These are phyloP conservation scores for Noctuana brunneofusca DNA, from an alignment of 2,888 invertebrate genomes.

Conservation along the genomic window DNA sequence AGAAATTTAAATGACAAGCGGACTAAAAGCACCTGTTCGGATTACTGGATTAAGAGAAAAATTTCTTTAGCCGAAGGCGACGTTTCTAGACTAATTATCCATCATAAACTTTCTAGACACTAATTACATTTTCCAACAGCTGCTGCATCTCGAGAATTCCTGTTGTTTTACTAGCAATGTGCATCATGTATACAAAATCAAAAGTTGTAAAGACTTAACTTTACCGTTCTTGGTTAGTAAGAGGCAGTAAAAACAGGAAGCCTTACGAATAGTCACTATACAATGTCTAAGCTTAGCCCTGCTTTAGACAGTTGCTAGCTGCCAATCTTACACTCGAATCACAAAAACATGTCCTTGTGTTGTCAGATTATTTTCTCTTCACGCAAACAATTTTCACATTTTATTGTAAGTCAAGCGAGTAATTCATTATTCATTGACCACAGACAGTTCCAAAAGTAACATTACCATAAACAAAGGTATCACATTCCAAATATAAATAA, in stretches of 20 bases:
- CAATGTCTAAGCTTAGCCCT: background rate
- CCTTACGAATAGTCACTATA: too few species aligned
- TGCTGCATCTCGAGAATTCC: background rate
- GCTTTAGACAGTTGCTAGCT: background rate
- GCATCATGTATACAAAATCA: too few species aligned
- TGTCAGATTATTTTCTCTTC: background rate
- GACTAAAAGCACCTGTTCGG: slow-evolving; percentile 18
- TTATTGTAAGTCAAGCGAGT: background rate
- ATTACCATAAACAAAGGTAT: slow-evolving; percentile 2
- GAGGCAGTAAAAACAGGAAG: too few species aligned
- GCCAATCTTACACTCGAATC: background rate
- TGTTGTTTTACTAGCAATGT: background rate
- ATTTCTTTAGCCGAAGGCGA: slow-evolving; percentile 15
- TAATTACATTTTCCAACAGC: background rate
- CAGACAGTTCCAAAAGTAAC: slow-evolving; percentile 1
- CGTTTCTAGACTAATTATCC: slow-evolving; percentile 13
- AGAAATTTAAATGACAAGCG: slow-evolving; percentile 16
- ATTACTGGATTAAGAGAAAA: slow-evolving; percentile 21
- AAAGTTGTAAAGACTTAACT: too few species aligned
- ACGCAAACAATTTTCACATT: background rate
- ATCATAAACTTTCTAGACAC: slow-evolving; percentile 15
- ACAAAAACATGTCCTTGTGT: slow-evolving; percentile 1
- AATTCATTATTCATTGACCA: slow-evolving; percentile 2
- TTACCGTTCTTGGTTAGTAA: too few species aligned
- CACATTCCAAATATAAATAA: slow-evolving; percentile 5